These are phyloP conservation scores for Drosophila melanica DNA, from an alignment of 1,140 invertebrate genomes.

Conservation along the genomic window DNA sequence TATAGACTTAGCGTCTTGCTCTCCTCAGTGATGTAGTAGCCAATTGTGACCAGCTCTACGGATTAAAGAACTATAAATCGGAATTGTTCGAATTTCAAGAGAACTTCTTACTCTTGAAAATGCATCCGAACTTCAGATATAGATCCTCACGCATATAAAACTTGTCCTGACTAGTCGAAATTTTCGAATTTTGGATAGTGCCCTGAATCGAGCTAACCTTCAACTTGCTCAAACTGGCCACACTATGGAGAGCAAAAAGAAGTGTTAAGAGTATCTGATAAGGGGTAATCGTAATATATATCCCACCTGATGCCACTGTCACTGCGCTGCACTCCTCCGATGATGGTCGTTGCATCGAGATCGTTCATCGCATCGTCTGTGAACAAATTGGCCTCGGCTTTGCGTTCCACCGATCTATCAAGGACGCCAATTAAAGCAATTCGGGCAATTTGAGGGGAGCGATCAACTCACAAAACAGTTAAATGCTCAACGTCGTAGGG, in stretches of 20 bases:
- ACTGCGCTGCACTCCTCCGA: slow-evolving; percentile 45
- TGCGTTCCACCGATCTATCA: slow-evolving; percentile 40
- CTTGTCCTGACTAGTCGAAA: not conserved
- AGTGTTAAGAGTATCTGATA: not conserved
- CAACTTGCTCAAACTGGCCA: slow-evolving; percentile 53
- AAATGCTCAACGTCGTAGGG: slow-evolving; percentile 17
- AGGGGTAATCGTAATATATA: not conserved
- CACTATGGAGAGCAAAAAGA: slow-evolving; percentile 7
- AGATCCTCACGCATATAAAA: slow-evolving; percentile 44
- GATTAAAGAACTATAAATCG: not conserved
- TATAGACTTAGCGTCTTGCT: slow-evolving; percentile 8
- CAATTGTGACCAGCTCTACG: slow-evolving; percentile 35
- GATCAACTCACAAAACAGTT: slow-evolving; percentile 47
- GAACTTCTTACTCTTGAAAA: slow-evolving; percentile 47
- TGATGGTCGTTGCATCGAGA: slow-evolving; percentile 31
- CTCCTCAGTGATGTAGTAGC: slow-evolving; percentile 43
- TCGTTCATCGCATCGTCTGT: slow-evolving; percentile 48
- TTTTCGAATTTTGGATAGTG: not conserved
- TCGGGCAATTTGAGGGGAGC: too few relatives aligned
- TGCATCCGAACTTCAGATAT: slow-evolving; percentile 43
- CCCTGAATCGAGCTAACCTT: slow-evolving; percentile 29
- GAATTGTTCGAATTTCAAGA: not conserved
- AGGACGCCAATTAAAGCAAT: not conserved
- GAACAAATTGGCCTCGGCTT: slow-evolving; percentile 42
- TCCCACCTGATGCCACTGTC: slow-evolving; percentile 50